Evolutionary conservation across 2,113 vertebrate species (phyloP), one percentile per base, ranked within the genome.

Genomic region (Perccottus glenii): DNA sequence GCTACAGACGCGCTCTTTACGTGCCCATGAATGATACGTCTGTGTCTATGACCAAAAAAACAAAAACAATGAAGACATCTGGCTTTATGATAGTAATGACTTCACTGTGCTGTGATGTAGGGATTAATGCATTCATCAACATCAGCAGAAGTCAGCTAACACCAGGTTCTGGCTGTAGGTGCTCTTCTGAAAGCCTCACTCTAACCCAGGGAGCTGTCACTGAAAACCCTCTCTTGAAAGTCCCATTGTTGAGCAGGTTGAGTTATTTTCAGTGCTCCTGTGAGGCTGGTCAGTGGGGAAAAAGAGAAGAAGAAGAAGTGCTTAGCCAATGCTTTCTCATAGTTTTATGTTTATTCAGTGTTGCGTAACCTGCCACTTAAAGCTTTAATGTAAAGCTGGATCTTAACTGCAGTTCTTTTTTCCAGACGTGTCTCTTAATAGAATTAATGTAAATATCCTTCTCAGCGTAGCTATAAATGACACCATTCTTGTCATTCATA

Each of bases 221-320:
- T 80, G 81, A 83, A 87, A 85, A 73, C 67, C 87, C 84, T 81
- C 78, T 79, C 74, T 87, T 86, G 75, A 88, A 83, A 83, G 86
- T 91, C 90, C 86, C 87, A 78, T 85, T 69, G 88, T 85, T 87
- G 87, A 91, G 87, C 83, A 82, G 87, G 85, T 90, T 84, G 82
- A 89, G 91, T 90, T 93, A 91, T 92, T 92, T 91, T 91, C 84
- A 87, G 90, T 85, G 75, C 75, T 83, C 84, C 90, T 89, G 76
- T 70, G 88, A 92, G 90, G 89, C 89, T 84, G 89, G 88, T 84
- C 87, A 88, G 80, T 85, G 78, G 76, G 67, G 76, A 78, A 71
- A 75, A 52, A 62, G 78, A 77, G 77, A 77, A 27, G 73, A 64
- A 53, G 75, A 60, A 49, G 64, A 60, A 63, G 60, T 73, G 68